Evolutionary conservation across 2,113 vertebrate species (phyloP), one percentile per base, ranked within the genome.

Genomic region (Triplophysa siluroides): DNA sequence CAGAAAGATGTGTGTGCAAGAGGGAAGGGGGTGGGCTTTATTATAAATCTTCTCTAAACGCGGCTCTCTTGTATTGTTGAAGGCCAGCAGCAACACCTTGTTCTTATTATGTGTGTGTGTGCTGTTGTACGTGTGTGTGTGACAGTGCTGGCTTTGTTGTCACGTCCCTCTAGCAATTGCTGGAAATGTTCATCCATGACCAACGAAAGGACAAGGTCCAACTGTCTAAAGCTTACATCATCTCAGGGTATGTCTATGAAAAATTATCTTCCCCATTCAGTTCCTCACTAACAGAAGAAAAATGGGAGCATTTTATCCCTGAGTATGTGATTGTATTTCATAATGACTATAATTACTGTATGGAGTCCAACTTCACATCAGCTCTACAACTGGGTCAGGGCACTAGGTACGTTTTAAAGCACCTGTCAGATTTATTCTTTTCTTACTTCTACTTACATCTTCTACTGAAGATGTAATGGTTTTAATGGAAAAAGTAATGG

Each of bases 51-150:
- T 65, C 75, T 69, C 50, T 41, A 66, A 78, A 64, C 66, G 78
- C 83, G 80, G 64, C 78, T 67, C 38, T 65, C 14, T 45, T 62
- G 63, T 47, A 14, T 12, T 68, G 47, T 69, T 18, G 45, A 73
- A 64, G 54, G 74, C 65, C 75, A 79, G 61, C 47, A 76, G 8
- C 58, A 66, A 71, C 81, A 84, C 76, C 80, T 84, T 84, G 80
- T 78, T 80, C 75, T 71, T 75, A 83, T 86, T 86, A 84, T 69
- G 71, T 61, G 54, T 9, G 72, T 47, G 2, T 63, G 70, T 52
- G 69, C 33, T 2, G 14, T 61, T 54, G 52, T 19, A 2, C 52
- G 26, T 54, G n/a, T 58, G 19, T 69, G 72, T 16, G 54, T n/a
- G n/a, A n/a, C n/a, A n/a, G 64, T 16, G 43, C 29, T 61, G 43